Evolutionary conservation across 2,113 vertebrate species (phyloP).

Genomic region (Pipa parva): DNA sequence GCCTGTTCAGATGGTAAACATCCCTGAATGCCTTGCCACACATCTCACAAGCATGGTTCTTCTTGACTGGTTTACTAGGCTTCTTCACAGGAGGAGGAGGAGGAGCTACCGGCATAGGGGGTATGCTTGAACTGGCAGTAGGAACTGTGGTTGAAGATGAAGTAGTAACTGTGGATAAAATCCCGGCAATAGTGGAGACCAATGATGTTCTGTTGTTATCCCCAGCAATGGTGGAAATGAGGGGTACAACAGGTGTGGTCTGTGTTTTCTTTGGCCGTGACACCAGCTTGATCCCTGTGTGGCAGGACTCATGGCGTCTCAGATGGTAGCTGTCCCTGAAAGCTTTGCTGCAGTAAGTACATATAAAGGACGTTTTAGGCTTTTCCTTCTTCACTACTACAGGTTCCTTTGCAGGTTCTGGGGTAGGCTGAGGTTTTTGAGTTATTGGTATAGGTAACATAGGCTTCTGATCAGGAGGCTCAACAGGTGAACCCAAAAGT

Average conservation of each 20-base stretch:
- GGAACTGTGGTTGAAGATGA: slow-evolving; percentile 82
- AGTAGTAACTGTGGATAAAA: slow-evolving; percentile 89
- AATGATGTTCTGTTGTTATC: slow-evolving; percentile 83
- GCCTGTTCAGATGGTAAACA: slow-evolving; percentile 94
- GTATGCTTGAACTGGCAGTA: slow-evolving; percentile 64
- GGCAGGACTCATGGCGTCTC: slow-evolving; percentile 92
- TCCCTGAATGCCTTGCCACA: slow-evolving; percentile 96
- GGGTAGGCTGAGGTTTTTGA: slow-evolving; percentile 85
- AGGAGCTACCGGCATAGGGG: slow-evolving; percentile 69
- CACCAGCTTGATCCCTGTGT: slow-evolving; percentile 96
- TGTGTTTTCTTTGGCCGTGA: slow-evolving; percentile 91
- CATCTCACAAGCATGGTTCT: slow-evolving; percentile 97
- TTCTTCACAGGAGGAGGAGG: slow-evolving; percentile 80
- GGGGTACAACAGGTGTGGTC: slow-evolving; percentile 79
- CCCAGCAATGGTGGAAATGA: slow-evolving; percentile 88
- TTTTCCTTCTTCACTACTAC: slow-evolving; percentile 93
- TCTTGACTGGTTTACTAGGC: slow-evolving; percentile 89
- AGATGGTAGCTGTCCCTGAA: slow-evolving; percentile 98
- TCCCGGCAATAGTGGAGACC: slow-evolving; percentile 89
- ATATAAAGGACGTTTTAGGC: slow-evolving; percentile 94
- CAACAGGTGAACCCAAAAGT: slow-evolving; percentile 85
- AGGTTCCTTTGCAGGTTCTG: slow-evolving; percentile 90
- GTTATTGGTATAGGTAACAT: slow-evolving; percentile 88
- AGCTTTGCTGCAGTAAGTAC: slow-evolving; percentile 96
- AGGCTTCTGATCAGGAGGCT: slow-evolving; percentile 93